These are phyloP conservation scores for Drosophila elegans DNA, from an alignment of 1,140 invertebrate genomes.

Conservation along the genomic window DNA sequence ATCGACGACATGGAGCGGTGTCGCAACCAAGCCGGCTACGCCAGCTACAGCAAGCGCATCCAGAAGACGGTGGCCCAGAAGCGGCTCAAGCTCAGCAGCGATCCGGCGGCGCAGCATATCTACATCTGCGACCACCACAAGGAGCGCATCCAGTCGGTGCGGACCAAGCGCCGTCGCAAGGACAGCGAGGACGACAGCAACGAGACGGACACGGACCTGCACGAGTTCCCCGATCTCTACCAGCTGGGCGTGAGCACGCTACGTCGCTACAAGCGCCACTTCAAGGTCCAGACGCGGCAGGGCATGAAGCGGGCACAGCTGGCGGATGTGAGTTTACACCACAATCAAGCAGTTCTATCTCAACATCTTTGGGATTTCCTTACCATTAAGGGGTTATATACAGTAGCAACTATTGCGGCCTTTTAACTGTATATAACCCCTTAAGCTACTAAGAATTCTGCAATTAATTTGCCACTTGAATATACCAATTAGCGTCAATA, in stretches of 20 bases:
- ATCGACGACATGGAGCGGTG: constrained; percentile 95
- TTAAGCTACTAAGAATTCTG: no score
- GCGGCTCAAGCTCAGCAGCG: constrained; percentile 94
- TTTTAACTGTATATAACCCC: no score
- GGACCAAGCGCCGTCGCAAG: constrained; percentile 93
- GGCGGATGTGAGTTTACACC: constrained; percentile 93
- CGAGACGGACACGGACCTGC: constrained; percentile 93
- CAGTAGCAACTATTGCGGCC: no score
- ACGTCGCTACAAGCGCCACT: constrained; percentile 96
- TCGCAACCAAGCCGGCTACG: constrained; percentile 93
- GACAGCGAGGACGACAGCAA: constrained; percentile 97
- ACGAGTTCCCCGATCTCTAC: constrained; percentile 95
- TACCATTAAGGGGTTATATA: no score
- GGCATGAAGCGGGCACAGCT: constrained; percentile 97
- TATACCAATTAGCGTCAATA: no score
- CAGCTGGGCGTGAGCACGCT: constrained; percentile 97
- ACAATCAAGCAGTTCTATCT: no score
- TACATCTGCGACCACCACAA: constrained; percentile 99
- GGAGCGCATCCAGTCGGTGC: constrained; percentile 96
- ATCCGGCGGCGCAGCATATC: constrained; percentile 94
- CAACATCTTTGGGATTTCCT: no score
- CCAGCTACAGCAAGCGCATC: constrained; percentile 97
- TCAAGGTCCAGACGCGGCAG: constrained; percentile 94
- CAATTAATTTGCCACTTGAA: no score
- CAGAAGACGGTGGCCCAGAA: constrained; percentile 98